Conservation (phyloP, 2,888 invertebrate genomes). For the Aphidoletes aphidimyza region DNA sequence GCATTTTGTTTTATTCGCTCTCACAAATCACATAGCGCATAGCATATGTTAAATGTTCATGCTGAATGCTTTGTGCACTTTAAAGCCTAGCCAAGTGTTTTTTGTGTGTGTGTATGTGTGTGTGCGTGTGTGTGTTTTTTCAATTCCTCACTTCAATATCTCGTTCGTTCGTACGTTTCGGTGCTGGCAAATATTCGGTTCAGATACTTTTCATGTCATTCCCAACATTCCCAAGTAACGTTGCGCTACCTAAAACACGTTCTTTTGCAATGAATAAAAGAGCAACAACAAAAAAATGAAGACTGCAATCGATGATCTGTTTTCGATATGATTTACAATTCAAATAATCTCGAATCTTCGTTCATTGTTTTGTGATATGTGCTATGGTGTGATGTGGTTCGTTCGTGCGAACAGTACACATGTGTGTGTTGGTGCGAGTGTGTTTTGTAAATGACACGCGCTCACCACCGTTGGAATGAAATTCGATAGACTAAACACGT, state of each 20-base stretch:
- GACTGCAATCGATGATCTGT: slow-evolving; percentile 9
- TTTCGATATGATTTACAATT: slow-evolving; percentile 36
- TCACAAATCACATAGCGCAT: neutral
- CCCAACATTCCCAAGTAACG: neutral
- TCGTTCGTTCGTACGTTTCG: neutral
- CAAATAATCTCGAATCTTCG: neutral
- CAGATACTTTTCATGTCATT: slow-evolving; percentile 38
- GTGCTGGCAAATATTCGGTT: slow-evolving; percentile 31
- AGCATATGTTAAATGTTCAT: neutral
- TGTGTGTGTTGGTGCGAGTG: neutral
- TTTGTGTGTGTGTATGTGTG: neutral
- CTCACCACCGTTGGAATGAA: neutral
- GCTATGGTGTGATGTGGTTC: neutral
- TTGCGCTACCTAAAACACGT: neutral
- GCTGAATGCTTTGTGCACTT: neutral
- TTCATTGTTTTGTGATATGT: neutral
- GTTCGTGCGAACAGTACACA: neutral
- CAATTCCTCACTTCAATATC: neutral
- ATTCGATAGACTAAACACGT: neutral
- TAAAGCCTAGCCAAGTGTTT: neutral
- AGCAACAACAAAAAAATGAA: no score
- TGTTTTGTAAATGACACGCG: no score
- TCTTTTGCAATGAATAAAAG: neutral
- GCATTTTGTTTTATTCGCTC: slow-evolving; percentile 6
- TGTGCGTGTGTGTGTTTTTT: no score